phyloP scores from a whole-genome alignment of 2,113 vertebrate genomes.

The Toxotes chatareus region DNA sequence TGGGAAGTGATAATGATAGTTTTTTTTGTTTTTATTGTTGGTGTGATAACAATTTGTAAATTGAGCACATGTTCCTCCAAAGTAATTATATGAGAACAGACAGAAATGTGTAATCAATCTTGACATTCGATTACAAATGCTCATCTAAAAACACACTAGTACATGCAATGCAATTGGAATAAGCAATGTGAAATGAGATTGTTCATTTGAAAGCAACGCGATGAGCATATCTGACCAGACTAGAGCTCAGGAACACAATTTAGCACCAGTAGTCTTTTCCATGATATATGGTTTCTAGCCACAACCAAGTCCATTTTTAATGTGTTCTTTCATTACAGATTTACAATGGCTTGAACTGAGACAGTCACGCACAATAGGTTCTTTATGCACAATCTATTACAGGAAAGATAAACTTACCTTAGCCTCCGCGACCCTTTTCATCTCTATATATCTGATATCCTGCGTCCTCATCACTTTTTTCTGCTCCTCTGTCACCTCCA shows the following conservation, averaged over 20 bases:
- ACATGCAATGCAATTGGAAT: neutral
- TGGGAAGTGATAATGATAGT: too few relatives aligned
- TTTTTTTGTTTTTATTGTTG: too few relatives aligned
- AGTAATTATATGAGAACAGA: neutral
- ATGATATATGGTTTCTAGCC: neutral
- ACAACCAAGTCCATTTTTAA: neutral
- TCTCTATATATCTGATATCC: conserved; percentile 95
- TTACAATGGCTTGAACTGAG: neutral
- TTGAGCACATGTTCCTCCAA: too few relatives aligned
- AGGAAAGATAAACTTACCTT: conserved; percentile 81
- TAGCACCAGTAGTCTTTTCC: neutral
- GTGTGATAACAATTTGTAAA: too few relatives aligned
- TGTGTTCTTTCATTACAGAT: neutral
- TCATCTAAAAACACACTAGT: too few relatives aligned
- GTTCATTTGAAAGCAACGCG: neutral
- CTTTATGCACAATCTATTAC: neutral
- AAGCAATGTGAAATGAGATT: neutral
- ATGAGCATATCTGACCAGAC: neutral
- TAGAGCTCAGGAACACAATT: neutral
- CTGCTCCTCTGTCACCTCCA: conserved; percentile 91
- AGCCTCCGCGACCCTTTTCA: conserved; percentile 93
- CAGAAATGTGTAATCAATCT: too few relatives aligned
- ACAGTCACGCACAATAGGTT: neutral
- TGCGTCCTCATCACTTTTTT: conserved; percentile 94
- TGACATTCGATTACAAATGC: too few relatives aligned